These are phyloP conservation scores for Plectropomus leopardus DNA, from an alignment of 2,113 vertebrate genomes.

Conservation along the genomic window DNA sequence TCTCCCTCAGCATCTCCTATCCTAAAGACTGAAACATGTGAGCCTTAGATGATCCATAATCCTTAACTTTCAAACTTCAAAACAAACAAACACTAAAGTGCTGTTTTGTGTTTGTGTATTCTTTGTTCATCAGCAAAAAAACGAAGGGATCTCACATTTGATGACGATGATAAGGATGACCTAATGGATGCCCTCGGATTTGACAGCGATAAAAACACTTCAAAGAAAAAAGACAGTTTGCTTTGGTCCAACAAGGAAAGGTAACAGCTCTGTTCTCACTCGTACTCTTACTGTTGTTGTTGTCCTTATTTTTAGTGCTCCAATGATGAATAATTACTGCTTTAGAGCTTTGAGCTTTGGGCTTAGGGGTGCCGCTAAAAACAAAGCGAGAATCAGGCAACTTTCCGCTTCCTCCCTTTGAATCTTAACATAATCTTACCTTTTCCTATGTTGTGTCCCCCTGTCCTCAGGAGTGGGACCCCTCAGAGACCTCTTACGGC, in stretches of 20 bases:
- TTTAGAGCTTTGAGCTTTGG: constrained; percentile 8
- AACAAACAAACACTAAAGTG: background rate
- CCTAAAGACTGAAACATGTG: constrained; percentile 76
- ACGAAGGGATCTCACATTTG: constrained; percentile 82
- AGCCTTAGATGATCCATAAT: background rate
- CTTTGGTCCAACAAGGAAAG: constrained; percentile 70
- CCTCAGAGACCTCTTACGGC: constrained; percentile 85
- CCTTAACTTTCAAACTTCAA: background rate
- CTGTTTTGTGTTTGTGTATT: constrained; percentile 6
- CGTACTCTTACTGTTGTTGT: background rate
- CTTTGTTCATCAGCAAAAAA: constrained; percentile 70
- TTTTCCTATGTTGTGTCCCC: background rate
- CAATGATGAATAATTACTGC: constrained; percentile 58
- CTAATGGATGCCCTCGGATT: constrained; percentile 89
- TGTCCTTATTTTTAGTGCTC: constrained; percentile 51
- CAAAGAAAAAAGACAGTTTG: constrained; percentile 63
- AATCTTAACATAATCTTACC: background rate
- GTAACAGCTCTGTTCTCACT: constrained; percentile 54
- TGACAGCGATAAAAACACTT: constrained; percentile 72
- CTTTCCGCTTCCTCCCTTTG: background rate
- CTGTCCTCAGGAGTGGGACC: constrained; percentile 71
- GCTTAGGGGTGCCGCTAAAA: constrained; percentile 15
- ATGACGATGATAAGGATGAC: constrained; percentile 86
- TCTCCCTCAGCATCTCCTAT: constrained; percentile 50
- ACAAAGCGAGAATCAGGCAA: constrained; percentile 11